Evolutionary conservation across 1,140 invertebrate genomes (phyloP).

Genomic region (Atta cephalotes): DNA sequence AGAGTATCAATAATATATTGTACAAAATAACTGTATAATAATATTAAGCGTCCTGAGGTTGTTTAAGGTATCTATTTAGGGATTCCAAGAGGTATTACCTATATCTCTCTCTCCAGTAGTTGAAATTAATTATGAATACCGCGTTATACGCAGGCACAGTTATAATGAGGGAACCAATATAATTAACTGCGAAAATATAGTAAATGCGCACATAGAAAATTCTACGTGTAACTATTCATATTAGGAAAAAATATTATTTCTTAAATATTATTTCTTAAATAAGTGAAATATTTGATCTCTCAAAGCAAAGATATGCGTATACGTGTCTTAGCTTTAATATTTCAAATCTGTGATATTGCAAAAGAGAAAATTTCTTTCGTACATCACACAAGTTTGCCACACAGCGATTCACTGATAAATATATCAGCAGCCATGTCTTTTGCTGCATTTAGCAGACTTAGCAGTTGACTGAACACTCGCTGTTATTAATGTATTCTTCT

Average conservation of each 20-base stretch:
- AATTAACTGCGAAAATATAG: constrained; percentile 21
- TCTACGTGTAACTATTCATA: background rate
- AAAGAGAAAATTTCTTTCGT: background rate
- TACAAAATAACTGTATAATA: no score
- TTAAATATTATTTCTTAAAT: background rate
- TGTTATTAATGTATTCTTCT: no score
- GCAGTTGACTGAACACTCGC: no score
- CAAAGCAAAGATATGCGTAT: background rate
- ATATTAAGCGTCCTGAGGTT: no score
- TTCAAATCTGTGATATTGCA: constrained; percentile 14
- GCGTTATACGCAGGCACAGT: background rate
- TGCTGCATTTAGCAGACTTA: no score
- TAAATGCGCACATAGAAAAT: background rate
- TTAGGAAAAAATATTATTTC: background rate
- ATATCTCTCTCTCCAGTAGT: background rate
- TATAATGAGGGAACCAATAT: constrained; percentile 1
- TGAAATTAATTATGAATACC: constrained; percentile 2
- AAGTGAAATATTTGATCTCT: background rate
- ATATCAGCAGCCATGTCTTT: background rate
- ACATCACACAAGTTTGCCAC: background rate
- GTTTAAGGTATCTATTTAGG: background rate
- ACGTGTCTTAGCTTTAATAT: background rate
- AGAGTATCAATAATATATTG: no score
- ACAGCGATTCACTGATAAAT: background rate
- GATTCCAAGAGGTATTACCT: background rate